A percentile compares a stretch with the other conserved stretches of the same genome.
phyloP scores from a whole-genome alignment of 2,113 vertebrate species.

The Chionis minor region DNA sequence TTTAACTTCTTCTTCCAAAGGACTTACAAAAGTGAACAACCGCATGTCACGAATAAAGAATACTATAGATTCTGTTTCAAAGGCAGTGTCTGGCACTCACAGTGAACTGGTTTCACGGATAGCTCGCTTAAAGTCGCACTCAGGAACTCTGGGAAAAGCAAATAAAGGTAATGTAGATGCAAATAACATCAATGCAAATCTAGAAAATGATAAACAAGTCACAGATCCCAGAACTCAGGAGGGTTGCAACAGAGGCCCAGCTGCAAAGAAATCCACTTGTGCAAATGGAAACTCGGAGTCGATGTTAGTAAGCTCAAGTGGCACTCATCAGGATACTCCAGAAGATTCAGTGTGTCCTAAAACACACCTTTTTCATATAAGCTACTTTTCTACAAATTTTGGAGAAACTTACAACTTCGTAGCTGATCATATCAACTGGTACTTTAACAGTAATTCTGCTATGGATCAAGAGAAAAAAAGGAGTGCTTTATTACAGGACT shows the following conservation, averaged over 20 bases:
- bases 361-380: slow-evolving; percentile 84
- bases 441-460: slow-evolving; percentile 78
- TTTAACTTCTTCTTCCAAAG: slow-evolving; percentile 82
- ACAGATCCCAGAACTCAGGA: slow-evolving; percentile 56
- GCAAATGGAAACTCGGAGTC: not conserved
- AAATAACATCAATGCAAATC: slow-evolving; percentile 15
- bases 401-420: slow-evolving; percentile 90
- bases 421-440: slow-evolving; percentile 89
- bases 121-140: slow-evolving; percentile 80
- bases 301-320: not conserved
- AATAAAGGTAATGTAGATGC: slow-evolving; percentile 40
- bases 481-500: slow-evolving; percentile 26
- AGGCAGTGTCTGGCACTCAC: slow-evolving; percentile 88
- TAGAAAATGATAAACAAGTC: slow-evolving; percentile 62
- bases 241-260: slow-evolving; percentile 28
- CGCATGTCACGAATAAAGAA: slow-evolving; percentile 90
- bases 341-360: slow-evolving; percentile 59
- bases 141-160: slow-evolving; percentile 66
- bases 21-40: slow-evolving; percentile 79
- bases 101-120: slow-evolving; percentile 87
- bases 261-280: slow-evolving; percentile 37
- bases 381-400: slow-evolving; percentile 82
- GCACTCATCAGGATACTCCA: not conserved
- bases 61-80: slow-evolving; percentile 89
- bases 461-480: slow-evolving; percentile 70